phyloP scores from a whole-genome alignment of 1,140 invertebrate species.

The Caerostris darwini region DNA sequence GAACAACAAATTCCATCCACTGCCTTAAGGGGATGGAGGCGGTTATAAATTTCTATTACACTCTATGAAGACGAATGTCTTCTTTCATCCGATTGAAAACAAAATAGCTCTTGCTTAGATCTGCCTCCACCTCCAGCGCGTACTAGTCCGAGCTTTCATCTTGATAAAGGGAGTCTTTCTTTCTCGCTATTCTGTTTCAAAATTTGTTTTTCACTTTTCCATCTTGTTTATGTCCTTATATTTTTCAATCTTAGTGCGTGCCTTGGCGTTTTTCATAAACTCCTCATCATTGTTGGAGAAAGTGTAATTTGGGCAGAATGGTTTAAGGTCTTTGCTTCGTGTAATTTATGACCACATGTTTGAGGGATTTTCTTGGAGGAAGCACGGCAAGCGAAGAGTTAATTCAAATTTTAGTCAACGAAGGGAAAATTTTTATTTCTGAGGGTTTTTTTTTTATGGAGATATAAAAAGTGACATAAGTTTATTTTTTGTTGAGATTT shows the following conservation, averaged over 20 bases:
- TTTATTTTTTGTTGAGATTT: no score
- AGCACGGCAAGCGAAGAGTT: no score
- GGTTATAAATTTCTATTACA: conserved; percentile 73
- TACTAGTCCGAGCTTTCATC: conserved; percentile 17
- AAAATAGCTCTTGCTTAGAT: conserved; percentile 48
- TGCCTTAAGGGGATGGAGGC: neutral
- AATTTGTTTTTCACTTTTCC: neutral
- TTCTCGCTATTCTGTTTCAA: conserved; percentile 27
- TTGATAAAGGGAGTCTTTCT: conserved; percentile 50
- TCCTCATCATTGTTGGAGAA: neutral
- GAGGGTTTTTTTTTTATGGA: no score
- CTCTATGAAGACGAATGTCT: conserved; percentile 71
- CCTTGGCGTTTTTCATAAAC: neutral
- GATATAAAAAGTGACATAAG: no score
- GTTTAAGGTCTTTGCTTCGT: neutral
- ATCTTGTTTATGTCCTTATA: neutral
- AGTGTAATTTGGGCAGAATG: conserved; percentile 15
- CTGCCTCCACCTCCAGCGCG: neutral
- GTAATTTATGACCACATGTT: neutral
- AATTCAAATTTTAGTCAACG: no score
- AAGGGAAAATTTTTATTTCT: no score
- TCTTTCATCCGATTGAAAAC: conserved; percentile 72
- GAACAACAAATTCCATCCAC: conserved; percentile 16
- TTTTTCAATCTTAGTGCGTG: neutral
- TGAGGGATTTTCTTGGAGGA: neutral